A percentile compares a stretch with the other conserved stretches of the same genome.
Conservation (phyloP, 2,797 vertebrate species). For the Orestias chungarensis region DNA sequence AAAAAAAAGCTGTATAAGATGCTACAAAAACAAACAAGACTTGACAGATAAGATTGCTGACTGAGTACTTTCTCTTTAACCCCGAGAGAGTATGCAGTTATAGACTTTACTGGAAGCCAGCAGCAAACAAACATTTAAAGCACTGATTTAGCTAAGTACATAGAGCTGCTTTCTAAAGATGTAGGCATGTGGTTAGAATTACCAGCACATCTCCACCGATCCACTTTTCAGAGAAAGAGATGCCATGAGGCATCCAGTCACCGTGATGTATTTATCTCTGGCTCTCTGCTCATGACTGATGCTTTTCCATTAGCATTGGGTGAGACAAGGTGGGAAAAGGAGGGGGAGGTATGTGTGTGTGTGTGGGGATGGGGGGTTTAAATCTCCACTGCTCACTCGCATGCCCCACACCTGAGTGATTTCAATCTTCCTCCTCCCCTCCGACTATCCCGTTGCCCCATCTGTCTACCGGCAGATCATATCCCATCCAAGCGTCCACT, state of each 20-base stretch:
- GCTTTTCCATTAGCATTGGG: constrained; percentile 70
- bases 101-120: background rate
- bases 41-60: background rate
- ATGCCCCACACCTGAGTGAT: constrained; percentile 65
- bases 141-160: background rate
- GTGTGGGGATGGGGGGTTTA: constrained; percentile 52
- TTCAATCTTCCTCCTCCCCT: constrained; percentile 29
- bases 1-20: background rate
- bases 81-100: background rate
- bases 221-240: constrained; percentile 36
- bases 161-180: constrained; percentile 25
- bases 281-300: constrained; percentile 66
- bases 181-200: constrained; percentile 25
- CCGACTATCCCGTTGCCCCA: constrained; percentile 14
- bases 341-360: no score
- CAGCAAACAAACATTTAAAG: constrained; percentile 6
- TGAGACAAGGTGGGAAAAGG: constrained; percentile 3
- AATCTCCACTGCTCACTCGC: constrained; percentile 53
- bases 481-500: constrained; percentile 46
- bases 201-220: constrained; percentile 3
- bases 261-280: constrained; percentile 67
- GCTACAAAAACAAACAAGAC: background rate
- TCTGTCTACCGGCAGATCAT: constrained; percentile 48
- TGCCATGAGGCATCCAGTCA: constrained; percentile 44
- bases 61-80: background rate